Base-by-base conservation (phyloP, 2,797 vertebrate genomes). In the Phalloptychus januarius region DNA sequence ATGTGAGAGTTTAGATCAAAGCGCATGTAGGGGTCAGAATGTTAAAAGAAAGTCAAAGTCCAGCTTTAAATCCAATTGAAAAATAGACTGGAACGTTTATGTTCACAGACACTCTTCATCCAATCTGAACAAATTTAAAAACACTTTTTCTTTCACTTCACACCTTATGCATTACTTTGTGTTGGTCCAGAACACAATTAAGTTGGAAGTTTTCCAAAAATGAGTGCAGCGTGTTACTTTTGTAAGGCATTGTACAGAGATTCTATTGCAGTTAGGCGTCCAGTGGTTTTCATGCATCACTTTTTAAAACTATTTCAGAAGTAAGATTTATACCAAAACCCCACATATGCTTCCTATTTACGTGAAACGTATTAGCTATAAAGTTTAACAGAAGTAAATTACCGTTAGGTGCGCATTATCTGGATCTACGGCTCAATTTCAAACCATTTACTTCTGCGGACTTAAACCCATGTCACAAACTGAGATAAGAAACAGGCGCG, bases 401-500 rank as follows among this genome's bases (percentile, higher is more conserved):
- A 44, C 79, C 44, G 48, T 58, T n/a, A 40, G 20, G 7, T 45
- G 20, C 28, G 28, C n/a, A 5, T 70, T 10, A 15, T 71, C 74
- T 73, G 28, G 7, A 31, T 77, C 78, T 63, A 81, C 2, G 42
- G 61, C 72, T 83, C 8, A 28, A 31, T 75, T 77, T 80, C 56
- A 78, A 72, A n/a, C 6, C 73, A 46, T 52, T 71, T 73, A 78
- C 46, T 74, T 71, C 83, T 81, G 83, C 56, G 80, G 77, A 83
- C 70, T 70, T 31, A 42, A 89, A 86, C 56, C 83, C 78, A 92
- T 87, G 84, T 84, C 78, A 83, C 67, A 79, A 74, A 77, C 76
- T 38, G 78, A 73, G 81, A 89, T 87, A 83, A 85, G 80, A 79
- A 79, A 38, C 85, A 88, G 84, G 82, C 85, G 23, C 76, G 61